These are phyloP conservation scores for Anagyrus pseudococci DNA, from an alignment of 2,888 invertebrate species.

Conservation along the genomic window DNA sequence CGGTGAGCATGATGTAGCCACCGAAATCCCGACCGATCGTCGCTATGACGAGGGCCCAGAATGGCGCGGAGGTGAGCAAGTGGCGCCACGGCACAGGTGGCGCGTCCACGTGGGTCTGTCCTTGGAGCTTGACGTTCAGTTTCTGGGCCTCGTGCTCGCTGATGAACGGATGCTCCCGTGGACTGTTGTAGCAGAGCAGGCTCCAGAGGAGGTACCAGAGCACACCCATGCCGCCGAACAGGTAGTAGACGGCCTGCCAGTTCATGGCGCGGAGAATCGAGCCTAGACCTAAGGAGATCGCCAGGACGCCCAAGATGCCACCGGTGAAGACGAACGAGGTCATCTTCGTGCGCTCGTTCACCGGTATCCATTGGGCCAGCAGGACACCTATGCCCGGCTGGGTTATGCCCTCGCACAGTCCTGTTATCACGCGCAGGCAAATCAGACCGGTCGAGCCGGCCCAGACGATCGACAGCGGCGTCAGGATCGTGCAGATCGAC, in stretches of 20 bases:
- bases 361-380: conserved; percentile 81
- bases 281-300: conserved; percentile 72
- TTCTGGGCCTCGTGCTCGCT: conserved; percentile 53
- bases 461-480: conserved; percentile 73
- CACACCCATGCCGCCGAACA: conserved; percentile 76
- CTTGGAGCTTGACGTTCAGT: conserved; percentile 49
- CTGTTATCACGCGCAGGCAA: conserved; percentile 77
- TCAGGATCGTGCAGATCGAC: conserved; percentile 81
- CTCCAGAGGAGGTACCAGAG: conserved; percentile 77
- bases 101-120: conserved; percentile 33
- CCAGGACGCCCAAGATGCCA: conserved; percentile 71
- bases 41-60: conserved; percentile 74
- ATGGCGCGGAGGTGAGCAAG: conserved; percentile 65
- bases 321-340: conserved; percentile 83
- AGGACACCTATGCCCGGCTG: conserved; percentile 84
- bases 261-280: conserved; percentile 67
- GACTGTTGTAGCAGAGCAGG: conserved; percentile 55
- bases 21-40: conserved; percentile 38
- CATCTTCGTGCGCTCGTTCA: conserved; percentile 72
- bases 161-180: conserved; percentile 59
- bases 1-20: conserved; percentile 36
- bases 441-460: conserved; percentile 78
- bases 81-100: conserved; percentile 40
- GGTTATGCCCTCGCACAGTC: conserved; percentile 84
- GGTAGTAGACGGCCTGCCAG: conserved; percentile 81